A percentile compares a stretch with the other conserved stretches of the same genome.
Conservation (phyloP, 2,888 invertebrate genomes). For the Nomada goodeniana region DNA sequence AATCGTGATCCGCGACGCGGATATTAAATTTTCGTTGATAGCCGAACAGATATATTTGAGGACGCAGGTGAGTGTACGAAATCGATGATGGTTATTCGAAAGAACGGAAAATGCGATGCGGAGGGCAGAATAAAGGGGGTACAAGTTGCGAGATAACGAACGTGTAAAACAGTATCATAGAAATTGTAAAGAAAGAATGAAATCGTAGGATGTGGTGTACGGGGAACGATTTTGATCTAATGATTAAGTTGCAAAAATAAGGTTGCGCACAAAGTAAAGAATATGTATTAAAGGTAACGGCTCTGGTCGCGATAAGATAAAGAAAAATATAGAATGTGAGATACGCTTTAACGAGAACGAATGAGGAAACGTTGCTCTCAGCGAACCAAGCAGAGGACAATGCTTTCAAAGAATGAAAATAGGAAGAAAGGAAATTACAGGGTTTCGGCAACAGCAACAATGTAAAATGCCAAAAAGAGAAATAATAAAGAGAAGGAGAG, state of each 20-base stretch:
- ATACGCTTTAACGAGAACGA: constrained; percentile 2
- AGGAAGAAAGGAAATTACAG: not conserved
- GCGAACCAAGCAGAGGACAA: not conserved
- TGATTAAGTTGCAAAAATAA: too few species aligned
- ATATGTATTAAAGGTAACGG: not conserved
- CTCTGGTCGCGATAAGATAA: not conserved
- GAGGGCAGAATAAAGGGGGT: too few species aligned
- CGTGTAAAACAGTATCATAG: too few species aligned
- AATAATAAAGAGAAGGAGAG: not conserved
- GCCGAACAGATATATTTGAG: too few species aligned
- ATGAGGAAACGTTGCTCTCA: not conserved
- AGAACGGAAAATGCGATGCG: too few species aligned
- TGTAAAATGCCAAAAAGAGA: not conserved
- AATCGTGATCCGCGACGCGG: too few species aligned
- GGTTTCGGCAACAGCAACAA: constrained; percentile 6
- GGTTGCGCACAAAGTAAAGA: not conserved
- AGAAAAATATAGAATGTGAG: not conserved
- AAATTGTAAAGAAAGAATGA: too few species aligned
- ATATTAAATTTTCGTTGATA: too few species aligned
- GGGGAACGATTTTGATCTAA: not conserved
- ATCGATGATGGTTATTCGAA: too few species aligned
- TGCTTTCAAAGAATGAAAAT: not conserved
- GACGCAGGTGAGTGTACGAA: too few species aligned
- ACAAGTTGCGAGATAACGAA: too few species aligned
- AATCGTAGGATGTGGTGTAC: too few species aligned